Evolutionary conservation across 2,113 vertebrate genomes (phyloP).

Genomic region (Notarius lentiginosus): DNA sequence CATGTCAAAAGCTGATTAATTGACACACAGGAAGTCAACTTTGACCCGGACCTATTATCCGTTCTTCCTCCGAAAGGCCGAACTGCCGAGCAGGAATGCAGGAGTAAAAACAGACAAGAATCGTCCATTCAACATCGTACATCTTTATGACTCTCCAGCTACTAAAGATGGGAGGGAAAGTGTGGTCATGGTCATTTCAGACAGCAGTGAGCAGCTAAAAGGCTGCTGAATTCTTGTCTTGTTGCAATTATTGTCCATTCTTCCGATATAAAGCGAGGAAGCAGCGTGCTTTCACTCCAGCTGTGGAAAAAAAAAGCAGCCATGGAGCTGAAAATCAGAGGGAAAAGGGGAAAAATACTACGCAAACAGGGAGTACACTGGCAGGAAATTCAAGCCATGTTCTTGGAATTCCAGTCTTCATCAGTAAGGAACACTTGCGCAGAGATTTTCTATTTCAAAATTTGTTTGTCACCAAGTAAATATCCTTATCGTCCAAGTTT

Average conservation of each 20-base stretch:
- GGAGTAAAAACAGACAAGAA: constrained; percentile 38
- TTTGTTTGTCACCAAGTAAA: constrained; percentile 47
- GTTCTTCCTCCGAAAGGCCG: constrained; percentile 47
- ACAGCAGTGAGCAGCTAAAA: constrained; percentile 19
- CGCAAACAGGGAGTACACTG: constrained; percentile 54
- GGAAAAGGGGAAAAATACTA: neutral
- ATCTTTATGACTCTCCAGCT: constrained; percentile 10
- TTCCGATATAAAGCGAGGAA: neutral
- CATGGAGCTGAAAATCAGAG: neutral
- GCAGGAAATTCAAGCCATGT: constrained; percentile 62
- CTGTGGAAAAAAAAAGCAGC: constrained; percentile 22
- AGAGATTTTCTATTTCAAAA: constrained; percentile 40
- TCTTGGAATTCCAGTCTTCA: constrained; percentile 55
- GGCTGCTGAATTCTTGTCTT: neutral
- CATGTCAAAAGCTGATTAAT: constrained; percentile 58
- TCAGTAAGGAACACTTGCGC: constrained; percentile 29
- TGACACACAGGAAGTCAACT: constrained; percentile 71
- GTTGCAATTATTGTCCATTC: constrained; percentile 23
- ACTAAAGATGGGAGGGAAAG: constrained; percentile 24
- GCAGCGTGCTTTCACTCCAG: constrained; percentile 3
- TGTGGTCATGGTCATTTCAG: constrained; percentile 10
- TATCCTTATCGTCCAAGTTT: constrained; percentile 14
- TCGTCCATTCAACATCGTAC: constrained; percentile 37
- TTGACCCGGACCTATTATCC: constrained; percentile 61
- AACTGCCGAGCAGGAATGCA: constrained; percentile 62